Evolutionary conservation across 2,797 vertebrate genomes (phyloP).

Genomic region (Crotalus adamanteus): DNA sequence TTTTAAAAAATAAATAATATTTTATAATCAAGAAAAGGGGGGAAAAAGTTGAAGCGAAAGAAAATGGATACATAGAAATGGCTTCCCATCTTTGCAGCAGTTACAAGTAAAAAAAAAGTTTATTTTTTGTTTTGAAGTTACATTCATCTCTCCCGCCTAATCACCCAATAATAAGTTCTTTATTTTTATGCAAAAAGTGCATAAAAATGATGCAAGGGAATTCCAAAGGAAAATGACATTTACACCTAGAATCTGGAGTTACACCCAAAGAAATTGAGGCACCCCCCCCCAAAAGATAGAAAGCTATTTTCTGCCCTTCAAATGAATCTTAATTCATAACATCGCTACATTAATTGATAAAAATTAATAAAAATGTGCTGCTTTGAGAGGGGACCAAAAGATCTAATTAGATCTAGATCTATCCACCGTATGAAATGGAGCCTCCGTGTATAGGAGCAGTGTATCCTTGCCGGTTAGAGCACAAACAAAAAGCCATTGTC

Average conservation of each 20-base stretch:
- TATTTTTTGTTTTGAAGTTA: background rate
- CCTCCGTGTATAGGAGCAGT: background rate
- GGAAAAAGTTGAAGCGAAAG: background rate
- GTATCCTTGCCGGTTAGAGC: background rate
- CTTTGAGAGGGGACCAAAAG: background rate
- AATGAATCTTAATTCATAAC: background rate
- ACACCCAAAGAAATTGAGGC: background rate
- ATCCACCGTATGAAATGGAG: background rate
- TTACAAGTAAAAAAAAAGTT: background rate
- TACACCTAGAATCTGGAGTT: background rate
- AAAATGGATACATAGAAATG: background rate
- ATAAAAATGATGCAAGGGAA: background rate
- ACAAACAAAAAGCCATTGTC: background rate
- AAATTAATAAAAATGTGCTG: background rate
- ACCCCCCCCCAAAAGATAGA: background rate
- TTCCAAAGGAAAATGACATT: background rate
- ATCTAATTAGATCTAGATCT: background rate
- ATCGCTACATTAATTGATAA: background rate
- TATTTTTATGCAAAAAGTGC: background rate
- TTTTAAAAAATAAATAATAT: background rate
- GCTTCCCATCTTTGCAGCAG: background rate
- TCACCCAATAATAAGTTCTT: background rate
- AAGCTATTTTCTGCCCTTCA: background rate
- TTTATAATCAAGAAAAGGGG: background rate
- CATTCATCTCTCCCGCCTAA: background rate